A percentile compares a stretch with the other conserved stretches of the same genome.
Evolutionary conservation across 2,797 vertebrate species (phyloP).

Genomic region (Sparidentex hasta): DNA sequence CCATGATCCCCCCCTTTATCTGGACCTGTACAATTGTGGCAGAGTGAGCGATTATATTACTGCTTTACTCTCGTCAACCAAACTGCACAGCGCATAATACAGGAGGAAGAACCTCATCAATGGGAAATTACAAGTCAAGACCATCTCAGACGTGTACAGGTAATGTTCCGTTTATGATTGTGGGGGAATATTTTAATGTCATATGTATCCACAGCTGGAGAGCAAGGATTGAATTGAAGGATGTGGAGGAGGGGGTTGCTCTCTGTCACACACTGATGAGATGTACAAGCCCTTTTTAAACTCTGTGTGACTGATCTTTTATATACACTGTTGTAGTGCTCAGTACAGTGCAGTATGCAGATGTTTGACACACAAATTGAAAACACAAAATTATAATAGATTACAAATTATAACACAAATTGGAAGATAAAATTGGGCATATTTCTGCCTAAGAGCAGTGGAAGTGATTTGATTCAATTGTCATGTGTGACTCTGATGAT

Average conservation of each 20-base stretch:
- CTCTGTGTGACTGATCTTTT: not conserved
- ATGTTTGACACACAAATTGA: not conserved
- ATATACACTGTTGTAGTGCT: not conserved
- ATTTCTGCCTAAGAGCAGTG: not conserved
- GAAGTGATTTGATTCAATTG: not conserved
- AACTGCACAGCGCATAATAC: slow-evolving; percentile 64
- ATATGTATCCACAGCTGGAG: not conserved
- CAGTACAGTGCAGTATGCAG: not conserved
- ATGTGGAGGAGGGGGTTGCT: not conserved
- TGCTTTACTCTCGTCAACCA: slow-evolving; percentile 67
- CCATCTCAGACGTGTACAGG: slow-evolving; percentile 97
- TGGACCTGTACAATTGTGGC: slow-evolving; percentile 80
- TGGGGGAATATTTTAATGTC: slow-evolving; percentile 4
- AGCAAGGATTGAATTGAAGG: not conserved
- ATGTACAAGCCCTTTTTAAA: not conserved
- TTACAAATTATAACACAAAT: no score
- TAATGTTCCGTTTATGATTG: slow-evolving; percentile 77
- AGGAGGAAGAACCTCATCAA: slow-evolving; percentile 75
- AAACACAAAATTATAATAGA: no score
- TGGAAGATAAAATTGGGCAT: not conserved
- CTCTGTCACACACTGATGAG: not conserved
- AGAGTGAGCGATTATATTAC: slow-evolving; percentile 79
- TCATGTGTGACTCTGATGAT: slow-evolving; percentile 27
- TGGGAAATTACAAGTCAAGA: slow-evolving; percentile 99
- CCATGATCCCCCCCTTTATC: slow-evolving; percentile 86